Conservation (phyloP, 2,113 vertebrate genomes). For the Eubucco bourcierii region DNA sequence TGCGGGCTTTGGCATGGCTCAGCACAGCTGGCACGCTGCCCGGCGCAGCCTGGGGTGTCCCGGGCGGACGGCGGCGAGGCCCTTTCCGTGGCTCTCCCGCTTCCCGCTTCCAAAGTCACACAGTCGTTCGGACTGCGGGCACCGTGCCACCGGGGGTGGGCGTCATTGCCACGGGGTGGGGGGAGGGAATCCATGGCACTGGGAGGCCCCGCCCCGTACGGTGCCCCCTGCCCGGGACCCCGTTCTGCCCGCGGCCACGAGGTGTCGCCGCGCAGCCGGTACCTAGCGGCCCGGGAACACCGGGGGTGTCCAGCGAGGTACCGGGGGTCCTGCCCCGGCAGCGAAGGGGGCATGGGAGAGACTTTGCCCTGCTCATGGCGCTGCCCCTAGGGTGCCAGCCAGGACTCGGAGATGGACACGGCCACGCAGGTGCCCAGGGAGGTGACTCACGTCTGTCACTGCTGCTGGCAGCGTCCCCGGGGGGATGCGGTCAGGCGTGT, state of each 20-base stretch:
- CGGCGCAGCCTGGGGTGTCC: neutral
- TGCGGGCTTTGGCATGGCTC: neutral
- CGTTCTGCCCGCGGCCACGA: neutral
- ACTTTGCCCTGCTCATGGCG: neutral
- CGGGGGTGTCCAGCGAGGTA: neutral
- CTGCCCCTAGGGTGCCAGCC: neutral
- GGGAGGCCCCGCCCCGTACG: neutral
- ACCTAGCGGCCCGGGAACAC: neutral
- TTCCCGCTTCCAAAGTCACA: constrained; percentile 72
- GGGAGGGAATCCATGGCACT: too few species aligned
- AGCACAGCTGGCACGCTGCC: neutral
- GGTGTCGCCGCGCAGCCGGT: constrained; percentile 8
- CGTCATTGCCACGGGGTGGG: too few species aligned
- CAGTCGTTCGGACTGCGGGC: constrained; percentile 62
- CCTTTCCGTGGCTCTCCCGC: constrained; percentile 16
- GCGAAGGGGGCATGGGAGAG: too few species aligned
- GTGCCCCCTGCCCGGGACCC: neutral
- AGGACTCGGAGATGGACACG: accelerated
- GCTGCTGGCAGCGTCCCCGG: neutral
- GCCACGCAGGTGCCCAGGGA: neutral
- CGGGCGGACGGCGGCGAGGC: neutral
- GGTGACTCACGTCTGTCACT: neutral
- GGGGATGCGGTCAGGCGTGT: neutral
- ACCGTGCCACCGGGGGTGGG: too few species aligned
- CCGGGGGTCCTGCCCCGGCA: neutral